A percentile compares a stretch with the other conserved stretches of the same genome.
These are phyloP conservation scores for Melitaea cinxia DNA, from an alignment of 1,140 invertebrate genomes.

Conservation along the genomic window DNA sequence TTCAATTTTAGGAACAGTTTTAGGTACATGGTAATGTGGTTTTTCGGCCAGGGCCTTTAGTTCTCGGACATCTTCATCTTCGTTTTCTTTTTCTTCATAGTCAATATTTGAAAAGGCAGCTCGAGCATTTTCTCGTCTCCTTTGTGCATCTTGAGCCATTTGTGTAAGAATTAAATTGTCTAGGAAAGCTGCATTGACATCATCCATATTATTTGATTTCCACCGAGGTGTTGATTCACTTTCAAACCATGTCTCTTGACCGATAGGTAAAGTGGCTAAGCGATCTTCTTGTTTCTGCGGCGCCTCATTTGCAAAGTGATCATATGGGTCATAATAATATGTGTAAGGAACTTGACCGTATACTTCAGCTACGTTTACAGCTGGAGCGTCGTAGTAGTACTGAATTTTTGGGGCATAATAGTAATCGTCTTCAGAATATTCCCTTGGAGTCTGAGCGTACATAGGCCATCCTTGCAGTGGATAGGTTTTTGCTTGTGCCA, in stretches of 20 bases:
- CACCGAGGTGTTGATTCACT: slow-evolving; percentile 73
- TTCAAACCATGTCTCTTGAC: slow-evolving; percentile 84
- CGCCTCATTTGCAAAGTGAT: slow-evolving; percentile 82
- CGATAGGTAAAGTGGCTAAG: slow-evolving; percentile 82
- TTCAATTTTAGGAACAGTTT: slow-evolving; percentile 67
- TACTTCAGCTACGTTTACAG: slow-evolving; percentile 60
- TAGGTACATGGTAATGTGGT: slow-evolving; percentile 75
- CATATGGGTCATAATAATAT: slow-evolving; percentile 81
- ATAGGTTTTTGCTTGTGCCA: slow-evolving; percentile 65
- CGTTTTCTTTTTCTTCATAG: slow-evolving; percentile 77
- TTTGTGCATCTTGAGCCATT: slow-evolving; percentile 83
- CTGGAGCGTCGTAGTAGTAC: slow-evolving; percentile 68
- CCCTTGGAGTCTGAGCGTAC: slow-evolving; percentile 68
- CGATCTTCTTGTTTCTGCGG: slow-evolving; percentile 80
- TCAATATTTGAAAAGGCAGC: slow-evolving; percentile 67
- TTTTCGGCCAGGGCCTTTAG: slow-evolving; percentile 82
- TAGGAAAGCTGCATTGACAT: slow-evolving; percentile 84
- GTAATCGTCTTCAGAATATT: slow-evolving; percentile 71
- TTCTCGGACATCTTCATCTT: slow-evolving; percentile 84
- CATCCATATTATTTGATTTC: slow-evolving; percentile 76
- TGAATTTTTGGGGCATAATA: slow-evolving; percentile 71
- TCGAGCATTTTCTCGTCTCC: slow-evolving; percentile 69
- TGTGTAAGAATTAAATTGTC: slow-evolving; percentile 84
- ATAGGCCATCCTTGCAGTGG: slow-evolving; percentile 79
- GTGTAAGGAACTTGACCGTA: slow-evolving; percentile 78